Base-by-base conservation (phyloP, 2,113 vertebrate genomes). In the Cololabis saira region DNA sequence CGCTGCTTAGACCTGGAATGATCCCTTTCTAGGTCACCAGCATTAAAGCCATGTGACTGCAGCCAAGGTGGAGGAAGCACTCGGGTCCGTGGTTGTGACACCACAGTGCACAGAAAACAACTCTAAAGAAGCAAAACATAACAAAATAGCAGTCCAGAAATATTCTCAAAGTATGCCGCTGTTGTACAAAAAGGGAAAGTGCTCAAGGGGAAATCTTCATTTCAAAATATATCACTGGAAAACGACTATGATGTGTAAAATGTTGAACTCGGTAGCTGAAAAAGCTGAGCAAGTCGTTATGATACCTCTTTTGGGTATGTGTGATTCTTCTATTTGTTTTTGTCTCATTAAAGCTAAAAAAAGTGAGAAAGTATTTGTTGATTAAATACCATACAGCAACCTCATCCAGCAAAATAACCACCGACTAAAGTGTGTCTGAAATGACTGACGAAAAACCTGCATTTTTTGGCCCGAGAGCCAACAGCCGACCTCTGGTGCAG, bases 21-120 rank as follows among this genome's bases (percentile, higher is more conserved):
- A 76, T 67, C 22, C 66, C 62, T 86, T 85, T 87, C 75, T 84
- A 82, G 78, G 80, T 83, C 84, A 85, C 18, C 30, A 19, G 47
- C 49, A 53, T 61, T 76, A 72, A 70, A 68, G 64, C 67, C 54
- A 3, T 59, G 74, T 55, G 58, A 33, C 47, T 40, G 44, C 59
- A 54, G 52, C 9, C 53, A 62, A 41, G 45, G 59, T 42, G n/a
- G 43, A 71, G 22, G 19, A 55, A 30, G 59, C 22, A 30, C 12
- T 55, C 18, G 9, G 12, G 10, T 63, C 65, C 37, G 37, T 44
- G 16, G 53, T 11, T 40, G 15, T 40, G 12, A 14, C 40, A 18
- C 19, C 24, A 33, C 41, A 16, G 14, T 12, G 17, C 4, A 18
- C 13, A 41, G 4, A 41, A 15, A 9, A 11, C 30, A 37, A 9